Evolutionary conservation across 2,888 invertebrate species (phyloP), one percentile per base, ranked within the genome.

Genomic region (Oscheius sp.): DNA sequence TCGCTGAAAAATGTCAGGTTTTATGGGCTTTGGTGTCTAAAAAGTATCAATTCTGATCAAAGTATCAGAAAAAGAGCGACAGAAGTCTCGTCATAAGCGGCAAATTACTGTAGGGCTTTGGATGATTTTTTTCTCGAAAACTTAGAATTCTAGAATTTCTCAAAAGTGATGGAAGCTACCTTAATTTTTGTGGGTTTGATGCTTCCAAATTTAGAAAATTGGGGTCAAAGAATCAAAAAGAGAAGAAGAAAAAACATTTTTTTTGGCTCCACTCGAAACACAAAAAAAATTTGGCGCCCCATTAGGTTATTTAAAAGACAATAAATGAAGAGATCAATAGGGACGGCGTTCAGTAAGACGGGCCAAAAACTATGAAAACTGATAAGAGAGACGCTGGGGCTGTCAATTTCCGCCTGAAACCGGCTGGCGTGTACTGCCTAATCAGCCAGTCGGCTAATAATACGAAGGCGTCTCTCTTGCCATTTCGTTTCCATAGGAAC

Each of bases 341-440:
- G 48, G 48, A 48, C 48, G 23, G 23, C 48, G 48, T 48, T 48
- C 48, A 12, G 23, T n/a, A 45, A 31, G 61, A 42, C 61, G 61
- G 17, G 58, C 58, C 58, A 58, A 61, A 42, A 61, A 61, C 58
- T 25, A 61, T n/a, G 45, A 61, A 45, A 33, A 55, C 55, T 55
- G 55, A 55, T 55, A 55, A 55, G 55, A n/a, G n/a, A n/a, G n/a
- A n/a, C n/a, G n/a, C n/a, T n/a, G n/a, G 25, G 20, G 20, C 55
- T 33, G 34, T 55, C 55, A 55, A 55, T 34, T 55, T 55, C 17
- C 55, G 55, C 3, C 53, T 45, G 8, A 17, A 48, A 48, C 48
- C 48, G 48, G 48, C 20, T 48, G 12, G 8, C 37, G 8, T 37
- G 8, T 15, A 37, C 8, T 10, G 15, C 3, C 23, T 20, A 20